A percentile compares a stretch with the other conserved stretches of the same genome.
Conservation (phyloP, 2,888 invertebrate species). For the Lasioglossum morio region DNA sequence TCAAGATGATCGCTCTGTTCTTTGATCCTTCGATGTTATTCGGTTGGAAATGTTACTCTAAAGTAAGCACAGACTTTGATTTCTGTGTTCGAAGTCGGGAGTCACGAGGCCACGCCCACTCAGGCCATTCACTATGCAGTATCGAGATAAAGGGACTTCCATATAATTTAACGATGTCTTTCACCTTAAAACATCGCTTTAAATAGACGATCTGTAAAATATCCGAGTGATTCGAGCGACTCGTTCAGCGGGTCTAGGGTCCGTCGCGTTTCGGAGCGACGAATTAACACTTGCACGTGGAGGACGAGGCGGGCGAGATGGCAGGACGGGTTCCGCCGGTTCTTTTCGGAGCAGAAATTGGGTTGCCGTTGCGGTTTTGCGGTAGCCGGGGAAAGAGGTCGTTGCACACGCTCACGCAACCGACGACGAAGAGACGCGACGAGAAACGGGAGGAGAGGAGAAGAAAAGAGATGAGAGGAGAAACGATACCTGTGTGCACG, state of each 20-base stretch:
- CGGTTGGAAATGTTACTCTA: background rate
- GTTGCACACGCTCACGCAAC: conserved; percentile 27
- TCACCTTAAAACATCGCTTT: background rate
- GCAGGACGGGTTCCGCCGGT: conserved; percentile 32
- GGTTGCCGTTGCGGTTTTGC: conserved; percentile 71
- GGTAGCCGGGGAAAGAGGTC: conserved; percentile 64
- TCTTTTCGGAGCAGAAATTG: conserved; percentile 57
- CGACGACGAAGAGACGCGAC: conserved; percentile 16
- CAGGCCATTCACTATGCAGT: too few species aligned
- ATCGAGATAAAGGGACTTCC: too few species aligned
- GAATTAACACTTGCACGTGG: background rate
- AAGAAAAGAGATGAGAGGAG: conserved; percentile 9
- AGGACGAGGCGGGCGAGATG: background rate
- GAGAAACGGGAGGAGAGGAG: conserved; percentile 8
- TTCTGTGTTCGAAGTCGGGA: too few species aligned
- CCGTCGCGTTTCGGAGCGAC: background rate
- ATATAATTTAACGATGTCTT: background rate
- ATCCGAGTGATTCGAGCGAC: background rate
- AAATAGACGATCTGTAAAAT: background rate
- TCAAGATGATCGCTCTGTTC: too few species aligned
- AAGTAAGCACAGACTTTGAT: background rate
- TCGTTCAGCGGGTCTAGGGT: background rate
- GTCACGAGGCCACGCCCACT: too few species aligned
- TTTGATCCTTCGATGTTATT: background rate
- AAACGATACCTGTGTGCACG: conserved; percentile 22